Base-by-base conservation (phyloP, 2,888 invertebrate species). In the Fragum whitleyi region DNA sequence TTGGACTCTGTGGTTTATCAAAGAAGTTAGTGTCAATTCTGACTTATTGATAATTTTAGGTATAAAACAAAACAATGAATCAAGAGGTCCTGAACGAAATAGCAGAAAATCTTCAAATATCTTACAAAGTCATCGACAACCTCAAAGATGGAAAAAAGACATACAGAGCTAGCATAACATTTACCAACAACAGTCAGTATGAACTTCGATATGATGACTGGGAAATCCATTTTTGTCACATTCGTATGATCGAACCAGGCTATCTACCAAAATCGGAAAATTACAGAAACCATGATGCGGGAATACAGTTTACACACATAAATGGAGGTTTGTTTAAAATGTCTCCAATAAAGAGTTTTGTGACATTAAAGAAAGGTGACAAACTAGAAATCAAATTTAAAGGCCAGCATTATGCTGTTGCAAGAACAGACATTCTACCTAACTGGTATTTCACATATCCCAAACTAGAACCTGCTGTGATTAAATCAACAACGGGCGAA, bases 211-310 rank as follows among this genome's bases (percentile, higher is more conserved):
- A 79, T 65, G 88, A 79, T n/a, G 85, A 83, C n/a, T 92, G 92
- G 92, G 80, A 86, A 7, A 90, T 92, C 23, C 90, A 89, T 75
- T 91, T 92, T 70, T 91, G 90, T 62, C 91, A 91, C 36, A 81
- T 90, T n/a, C 89, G 91, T 21, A 90, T 92, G 90, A 87, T 92
- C 21, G 91, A 92, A 73, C 91, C 92, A 9, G 82, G 72, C 3
- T 73, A 77, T 7, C 81, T 91, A 0, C 90, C 90, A 0, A 79
- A 86, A 42, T 81, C 86, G 9, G 80, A 81, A 32, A 81, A 85
- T 26, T 80, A 85, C 6, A 76, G 84, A 11, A 82, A 89, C 5
- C 74, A 83, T 21, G 79, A 87, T 32, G 79, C 83, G 51, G 89
- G 90, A 1, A 74, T 92, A 23, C 79, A 79, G 23, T 83, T 92